Percentiles rank a stretch among this genome's conserved stretches.
Conservation (phyloP, 2,888 invertebrate species). For the Sphaeridia pumilis region DNA sequence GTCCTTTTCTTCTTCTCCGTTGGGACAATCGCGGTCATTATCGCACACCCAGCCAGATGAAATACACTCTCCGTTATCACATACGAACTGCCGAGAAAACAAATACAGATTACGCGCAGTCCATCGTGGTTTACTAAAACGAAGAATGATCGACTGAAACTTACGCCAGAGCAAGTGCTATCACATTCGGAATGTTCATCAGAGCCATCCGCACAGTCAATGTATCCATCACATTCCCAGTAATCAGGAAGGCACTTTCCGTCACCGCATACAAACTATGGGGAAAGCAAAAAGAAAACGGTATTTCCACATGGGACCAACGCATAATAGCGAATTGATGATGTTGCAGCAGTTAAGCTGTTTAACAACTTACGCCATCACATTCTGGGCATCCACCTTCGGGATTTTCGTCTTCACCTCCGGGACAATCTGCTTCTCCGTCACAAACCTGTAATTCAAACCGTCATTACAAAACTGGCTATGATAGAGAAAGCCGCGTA, state of each 20-base stretch:
- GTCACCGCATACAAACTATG: background rate
- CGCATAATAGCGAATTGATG: background rate
- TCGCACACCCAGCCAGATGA: background rate
- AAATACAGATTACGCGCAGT: background rate
- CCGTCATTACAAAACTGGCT: too few relatives aligned
- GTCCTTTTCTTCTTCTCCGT: background rate
- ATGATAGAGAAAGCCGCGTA: too few relatives aligned
- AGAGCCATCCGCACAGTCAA: too few relatives aligned
- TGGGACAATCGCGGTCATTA: background rate
- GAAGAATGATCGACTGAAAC: too few relatives aligned
- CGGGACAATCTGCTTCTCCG: background rate
- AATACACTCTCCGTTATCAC: background rate
- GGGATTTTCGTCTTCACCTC: background rate
- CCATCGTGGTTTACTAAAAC: too few relatives aligned
- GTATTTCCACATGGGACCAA: background rate
- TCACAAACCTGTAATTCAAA: background rate
- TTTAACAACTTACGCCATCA: background rate
- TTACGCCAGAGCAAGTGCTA: background rate
- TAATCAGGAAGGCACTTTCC: background rate
- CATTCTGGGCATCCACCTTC: background rate
- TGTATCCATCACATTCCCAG: background rate
- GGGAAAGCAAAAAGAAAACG: background rate
- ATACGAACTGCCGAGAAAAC: background rate
- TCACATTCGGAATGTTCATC: too few relatives aligned
- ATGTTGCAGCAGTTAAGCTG: background rate